Evolutionary conservation across 2,888 invertebrate species (phyloP).

Genomic region (Eilema depressum): DNA sequence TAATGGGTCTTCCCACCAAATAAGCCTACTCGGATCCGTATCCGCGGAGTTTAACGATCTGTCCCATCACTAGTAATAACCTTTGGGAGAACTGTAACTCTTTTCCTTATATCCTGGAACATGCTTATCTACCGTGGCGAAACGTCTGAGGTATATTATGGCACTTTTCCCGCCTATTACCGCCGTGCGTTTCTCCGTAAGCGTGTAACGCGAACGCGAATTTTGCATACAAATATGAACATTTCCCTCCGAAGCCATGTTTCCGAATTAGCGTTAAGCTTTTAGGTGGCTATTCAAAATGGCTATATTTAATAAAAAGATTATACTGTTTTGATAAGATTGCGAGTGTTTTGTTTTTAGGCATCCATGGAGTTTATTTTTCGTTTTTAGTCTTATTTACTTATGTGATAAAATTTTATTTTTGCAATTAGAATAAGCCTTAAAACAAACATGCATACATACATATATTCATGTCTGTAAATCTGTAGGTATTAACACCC

Average conservation of each 20-base stretch:
- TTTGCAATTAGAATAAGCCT: background rate
- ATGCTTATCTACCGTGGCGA: constrained; percentile 20
- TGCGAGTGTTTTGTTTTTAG: background rate
- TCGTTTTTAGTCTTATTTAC: background rate
- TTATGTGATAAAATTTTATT: background rate
- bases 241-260: constrained; percentile 49
- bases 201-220: constrained; percentile 39
- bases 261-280: constrained; percentile 52
- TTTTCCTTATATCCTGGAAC: constrained; percentile 13
- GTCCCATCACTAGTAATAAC: constrained; percentile 13
- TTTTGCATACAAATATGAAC: constrained; percentile 61
- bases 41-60: too few species aligned
- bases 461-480: too few species aligned
- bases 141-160: constrained; percentile 21
- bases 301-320: constrained; percentile 42
- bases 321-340: constrained; percentile 30
- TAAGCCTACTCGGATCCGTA: too few species aligned
- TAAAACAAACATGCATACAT: too few species aligned
- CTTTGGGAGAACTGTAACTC: constrained; percentile 10
- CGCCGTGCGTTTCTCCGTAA: constrained; percentile 24
- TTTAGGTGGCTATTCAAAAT: constrained; percentile 30
- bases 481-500: too few species aligned
- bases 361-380: background rate
- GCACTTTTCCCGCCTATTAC: constrained; percentile 25
- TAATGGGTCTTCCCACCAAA: too few species aligned